phyloP scores from a whole-genome alignment of 2,797 vertebrate species.

The Melanotaenia nigrans region DNA sequence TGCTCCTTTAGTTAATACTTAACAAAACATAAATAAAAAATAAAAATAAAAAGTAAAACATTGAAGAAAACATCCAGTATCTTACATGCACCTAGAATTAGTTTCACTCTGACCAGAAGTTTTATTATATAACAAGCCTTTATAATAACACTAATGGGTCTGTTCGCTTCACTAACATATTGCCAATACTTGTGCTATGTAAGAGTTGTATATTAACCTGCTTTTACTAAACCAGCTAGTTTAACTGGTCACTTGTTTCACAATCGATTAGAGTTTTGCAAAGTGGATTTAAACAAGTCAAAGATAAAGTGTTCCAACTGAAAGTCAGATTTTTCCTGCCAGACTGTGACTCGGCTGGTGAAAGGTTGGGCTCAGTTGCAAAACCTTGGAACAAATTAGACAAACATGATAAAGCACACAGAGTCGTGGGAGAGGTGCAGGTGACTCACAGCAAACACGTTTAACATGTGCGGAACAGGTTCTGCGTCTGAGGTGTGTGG shows the following conservation, averaged over 20 bases:
- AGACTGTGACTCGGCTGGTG: constrained; percentile 18
- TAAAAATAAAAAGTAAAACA: too few species aligned
- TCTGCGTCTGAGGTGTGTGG: constrained; percentile 37
- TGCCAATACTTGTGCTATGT: background rate
- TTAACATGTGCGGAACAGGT: constrained; percentile 70
- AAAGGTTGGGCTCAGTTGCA: constrained; percentile 54
- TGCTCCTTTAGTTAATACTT: background rate
- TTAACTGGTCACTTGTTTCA: background rate
- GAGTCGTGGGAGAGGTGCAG: constrained; percentile 66
- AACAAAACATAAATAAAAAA: too few species aligned
- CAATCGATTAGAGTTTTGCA: background rate
- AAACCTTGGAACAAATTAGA: constrained; percentile 62
- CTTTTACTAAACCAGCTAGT: background rate
- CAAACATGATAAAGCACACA: constrained; percentile 49
- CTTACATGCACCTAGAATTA: too few species aligned
- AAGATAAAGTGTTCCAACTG: background rate
- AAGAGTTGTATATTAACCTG: background rate
- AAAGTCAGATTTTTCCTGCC: constrained; percentile 4
- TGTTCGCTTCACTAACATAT: background rate
- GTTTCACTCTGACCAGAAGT: background rate
- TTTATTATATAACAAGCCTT: background rate
- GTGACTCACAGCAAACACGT: constrained; percentile 76
- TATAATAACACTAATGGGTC: background rate
- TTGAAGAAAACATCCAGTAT: too few species aligned
- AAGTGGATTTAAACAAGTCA: background rate